Evolutionary conservation across 2,113 vertebrate genomes (phyloP).

Genomic region (Gnathochromis pfefferi): DNA sequence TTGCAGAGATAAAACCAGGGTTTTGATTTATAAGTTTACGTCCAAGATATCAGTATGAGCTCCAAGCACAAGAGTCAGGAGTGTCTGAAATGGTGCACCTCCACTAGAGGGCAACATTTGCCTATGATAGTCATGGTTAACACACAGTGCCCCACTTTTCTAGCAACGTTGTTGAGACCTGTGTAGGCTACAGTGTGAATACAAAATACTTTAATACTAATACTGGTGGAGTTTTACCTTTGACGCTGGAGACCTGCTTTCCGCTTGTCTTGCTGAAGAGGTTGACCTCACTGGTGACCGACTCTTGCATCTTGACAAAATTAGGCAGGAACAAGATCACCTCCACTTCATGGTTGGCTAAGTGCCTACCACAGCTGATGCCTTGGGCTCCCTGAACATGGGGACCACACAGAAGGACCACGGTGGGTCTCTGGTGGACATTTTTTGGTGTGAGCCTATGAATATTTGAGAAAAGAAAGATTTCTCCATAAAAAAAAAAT

Average conservation of each 20-base stretch:
- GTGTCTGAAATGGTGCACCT: neutral
- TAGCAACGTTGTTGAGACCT: neutral
- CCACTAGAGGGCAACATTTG: slow-evolving; percentile 55
- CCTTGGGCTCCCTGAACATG: slow-evolving; percentile 91
- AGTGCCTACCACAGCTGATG: slow-evolving; percentile 86
- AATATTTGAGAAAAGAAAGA: neutral
- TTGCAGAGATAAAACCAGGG: neutral
- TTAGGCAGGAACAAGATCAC: slow-evolving; percentile 89
- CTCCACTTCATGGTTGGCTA: slow-evolving; percentile 89
- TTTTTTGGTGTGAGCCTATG: slow-evolving; percentile 89
- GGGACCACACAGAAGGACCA: slow-evolving; percentile 85
- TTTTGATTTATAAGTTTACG: neutral
- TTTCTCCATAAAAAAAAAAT: neutral
- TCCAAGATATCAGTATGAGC: neutral
- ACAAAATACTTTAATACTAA: neutral
- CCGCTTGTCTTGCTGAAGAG: slow-evolving; percentile 84
- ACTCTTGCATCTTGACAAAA: slow-evolving; percentile 89
- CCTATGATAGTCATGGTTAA: neutral
- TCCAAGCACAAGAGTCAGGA: neutral
- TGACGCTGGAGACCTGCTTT: slow-evolving; percentile 83
- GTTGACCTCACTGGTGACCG: slow-evolving; percentile 82
- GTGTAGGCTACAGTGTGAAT: neutral
- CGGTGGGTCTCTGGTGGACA: slow-evolving; percentile 86
- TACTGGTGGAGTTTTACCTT: slow-evolving; percentile 63
- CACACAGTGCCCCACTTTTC: neutral